Evolutionary conservation across 2,888 invertebrate genomes (phyloP).

Genomic region (Cataglyphis cursor): DNA sequence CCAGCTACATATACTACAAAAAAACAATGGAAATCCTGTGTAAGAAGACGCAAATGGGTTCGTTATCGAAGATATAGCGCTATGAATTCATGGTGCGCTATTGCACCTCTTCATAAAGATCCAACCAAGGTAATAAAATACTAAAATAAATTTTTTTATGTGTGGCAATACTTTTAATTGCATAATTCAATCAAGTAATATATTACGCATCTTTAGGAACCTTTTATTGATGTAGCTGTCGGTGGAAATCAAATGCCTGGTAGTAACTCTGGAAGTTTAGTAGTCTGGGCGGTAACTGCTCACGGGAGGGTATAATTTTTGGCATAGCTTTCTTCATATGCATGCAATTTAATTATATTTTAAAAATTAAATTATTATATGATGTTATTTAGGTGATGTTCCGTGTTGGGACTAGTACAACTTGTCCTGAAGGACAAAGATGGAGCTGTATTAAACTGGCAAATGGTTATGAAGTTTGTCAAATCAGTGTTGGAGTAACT

Average conservation of each 20-base stretch:
- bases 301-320: conserved; percentile 91
- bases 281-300: conserved; percentile 97
- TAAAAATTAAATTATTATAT: background rate
- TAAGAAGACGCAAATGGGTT: conserved; percentile 96
- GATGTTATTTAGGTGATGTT: conserved; percentile 91
- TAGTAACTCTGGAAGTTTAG: conserved; percentile 91
- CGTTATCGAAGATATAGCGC: conserved; percentile 95
- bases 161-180: background rate
- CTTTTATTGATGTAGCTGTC: conserved; percentile 96
- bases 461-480: conserved; percentile 93
- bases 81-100: conserved; percentile 97
- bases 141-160: background rate
- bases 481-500: conserved; percentile 94
- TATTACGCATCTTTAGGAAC: conserved; percentile 89
- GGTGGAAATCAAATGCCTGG: conserved; percentile 95
- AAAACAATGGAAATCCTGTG: conserved; percentile 96
- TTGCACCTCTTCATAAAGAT: conserved; percentile 95
- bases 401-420: conserved; percentile 93
- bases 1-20: conserved; percentile 93
- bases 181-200: background rate
- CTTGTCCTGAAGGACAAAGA: conserved; percentile 94
- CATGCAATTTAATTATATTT: background rate
- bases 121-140: conserved; percentile 90
- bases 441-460: conserved; percentile 94
- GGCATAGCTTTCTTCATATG: conserved; percentile 27